Conservation (phyloP, 2,888 invertebrate species). For the Lepidocyrtoides sp. region DNA sequence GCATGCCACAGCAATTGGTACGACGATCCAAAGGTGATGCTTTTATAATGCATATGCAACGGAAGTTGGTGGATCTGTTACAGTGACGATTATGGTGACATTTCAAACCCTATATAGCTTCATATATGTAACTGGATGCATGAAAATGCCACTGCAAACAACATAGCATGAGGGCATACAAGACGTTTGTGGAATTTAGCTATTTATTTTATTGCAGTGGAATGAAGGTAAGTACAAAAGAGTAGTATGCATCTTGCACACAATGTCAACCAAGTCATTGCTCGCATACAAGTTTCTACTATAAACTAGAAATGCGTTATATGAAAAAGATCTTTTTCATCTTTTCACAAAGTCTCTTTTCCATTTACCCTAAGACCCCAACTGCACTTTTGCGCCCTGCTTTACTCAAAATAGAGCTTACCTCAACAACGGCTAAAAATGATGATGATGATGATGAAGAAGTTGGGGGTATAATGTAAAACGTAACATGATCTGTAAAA, state of each 20-base stretch:
- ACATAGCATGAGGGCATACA: too few relatives aligned
- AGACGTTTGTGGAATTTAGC: neutral
- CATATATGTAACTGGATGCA: too few relatives aligned
- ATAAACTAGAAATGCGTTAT: neutral
- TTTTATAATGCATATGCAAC: constrained; percentile 12
- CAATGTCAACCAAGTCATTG: neutral
- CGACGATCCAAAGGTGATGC: neutral
- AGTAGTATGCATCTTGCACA: constrained; percentile 16
- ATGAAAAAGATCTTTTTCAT: neutral
- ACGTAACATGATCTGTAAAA: constrained; percentile 5
- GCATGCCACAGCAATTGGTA: neutral
- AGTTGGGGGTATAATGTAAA: neutral
- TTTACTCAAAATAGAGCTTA: neutral
- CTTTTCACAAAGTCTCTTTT: neutral
- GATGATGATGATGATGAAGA: neutral
- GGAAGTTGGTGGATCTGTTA: constrained; percentile 50
- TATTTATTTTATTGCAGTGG: neutral
- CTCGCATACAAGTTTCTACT: neutral
- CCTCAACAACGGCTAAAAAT: neutral
- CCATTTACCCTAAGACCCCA: constrained; percentile 14
- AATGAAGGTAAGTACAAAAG: neutral
- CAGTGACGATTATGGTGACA: constrained; percentile 59
- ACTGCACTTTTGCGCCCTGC: constrained; percentile 15
- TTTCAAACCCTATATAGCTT: constrained; percentile 57
- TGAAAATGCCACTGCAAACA: neutral